These are phyloP conservation scores for Plodia interpunctella DNA, from an alignment of 1,140 invertebrate species.

Conservation along the genomic window DNA sequence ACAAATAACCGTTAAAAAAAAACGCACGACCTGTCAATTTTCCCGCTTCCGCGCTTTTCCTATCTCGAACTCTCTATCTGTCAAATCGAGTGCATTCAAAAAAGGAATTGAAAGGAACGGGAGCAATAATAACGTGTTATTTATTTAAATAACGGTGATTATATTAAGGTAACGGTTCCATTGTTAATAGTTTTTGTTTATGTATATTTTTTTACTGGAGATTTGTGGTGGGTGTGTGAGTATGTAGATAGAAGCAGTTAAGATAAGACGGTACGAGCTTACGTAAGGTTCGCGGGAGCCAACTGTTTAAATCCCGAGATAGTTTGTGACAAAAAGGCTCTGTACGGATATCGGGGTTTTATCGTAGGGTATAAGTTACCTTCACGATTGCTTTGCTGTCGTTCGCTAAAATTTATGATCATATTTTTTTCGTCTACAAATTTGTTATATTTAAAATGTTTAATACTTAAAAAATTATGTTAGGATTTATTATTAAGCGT, in stretches of 20 bases:
- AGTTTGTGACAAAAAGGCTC: slow-evolving; percentile 2
- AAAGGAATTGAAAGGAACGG: slow-evolving; percentile 32
- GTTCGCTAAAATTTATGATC: neutral
- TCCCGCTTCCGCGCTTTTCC: slow-evolving; percentile 43
- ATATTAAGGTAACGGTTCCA: slow-evolving; percentile 35
- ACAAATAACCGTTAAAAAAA: slow-evolving; percentile 30
- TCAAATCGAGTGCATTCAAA: slow-evolving; percentile 31
- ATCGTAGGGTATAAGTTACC: neutral
- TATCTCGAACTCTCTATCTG: slow-evolving; percentile 28
- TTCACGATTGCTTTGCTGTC: neutral
- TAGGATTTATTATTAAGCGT: no score
- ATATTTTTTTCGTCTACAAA: neutral
- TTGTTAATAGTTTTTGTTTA: slow-evolving; percentile 27
- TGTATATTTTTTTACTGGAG: slow-evolving; percentile 21
- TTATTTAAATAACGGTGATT: slow-evolving; percentile 33
- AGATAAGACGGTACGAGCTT: slow-evolving; percentile 38
- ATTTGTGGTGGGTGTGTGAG: slow-evolving; percentile 40
- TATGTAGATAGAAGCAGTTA: slow-evolving; percentile 40
- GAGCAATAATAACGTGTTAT: slow-evolving; percentile 55
- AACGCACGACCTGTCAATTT: slow-evolving; percentile 22
- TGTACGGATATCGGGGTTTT: neutral
- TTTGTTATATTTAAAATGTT: no score
- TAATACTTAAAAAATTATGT: no score
- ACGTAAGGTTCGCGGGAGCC: slow-evolving; percentile 42
- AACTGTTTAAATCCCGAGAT: slow-evolving; percentile 25